Conservation (phyloP, 2,797 vertebrate genomes). For the Emydoidea blandingii region DNA sequence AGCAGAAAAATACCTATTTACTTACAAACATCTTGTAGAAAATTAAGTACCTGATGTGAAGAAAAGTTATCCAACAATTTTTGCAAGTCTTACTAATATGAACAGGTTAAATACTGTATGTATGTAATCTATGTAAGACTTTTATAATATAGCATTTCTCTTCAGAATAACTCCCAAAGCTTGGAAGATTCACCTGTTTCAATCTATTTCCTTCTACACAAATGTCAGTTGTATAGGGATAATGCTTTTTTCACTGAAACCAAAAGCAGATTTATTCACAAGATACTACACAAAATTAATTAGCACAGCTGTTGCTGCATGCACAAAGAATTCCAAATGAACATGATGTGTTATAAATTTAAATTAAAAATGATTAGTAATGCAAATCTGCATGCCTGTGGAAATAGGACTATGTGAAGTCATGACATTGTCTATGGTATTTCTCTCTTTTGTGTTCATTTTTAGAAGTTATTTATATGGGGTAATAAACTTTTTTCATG, state of each 20-base stretch:
- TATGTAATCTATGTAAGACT: background rate
- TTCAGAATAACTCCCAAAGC: background rate
- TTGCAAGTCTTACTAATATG: background rate
- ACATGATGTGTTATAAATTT: slow-evolving; percentile 68
- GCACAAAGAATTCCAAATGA: slow-evolving; percentile 74
- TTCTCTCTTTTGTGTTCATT: background rate
- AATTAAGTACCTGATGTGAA: rapidly evolving
- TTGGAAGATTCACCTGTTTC: background rate
- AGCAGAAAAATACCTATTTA: background rate
- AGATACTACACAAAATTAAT: slow-evolving; percentile 65
- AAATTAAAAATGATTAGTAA: slow-evolving; percentile 77
- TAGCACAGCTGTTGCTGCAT: slow-evolving; percentile 70
- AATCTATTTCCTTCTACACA: background rate
- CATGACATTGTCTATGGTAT: slow-evolving; percentile 41
- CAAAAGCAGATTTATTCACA: slow-evolving; percentile 71
- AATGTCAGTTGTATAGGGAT: background rate
- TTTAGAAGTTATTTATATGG: background rate
- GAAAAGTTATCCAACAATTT: background rate
- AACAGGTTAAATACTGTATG: background rate
- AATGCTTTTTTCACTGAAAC: background rate
- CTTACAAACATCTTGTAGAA: background rate
- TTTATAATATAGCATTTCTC: background rate
- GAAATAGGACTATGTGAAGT: slow-evolving; percentile 45
- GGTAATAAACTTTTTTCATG: background rate
- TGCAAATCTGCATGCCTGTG: slow-evolving; percentile 61